Conservation (phyloP, 1,140 invertebrate species). For the Drosophila nebulosa region DNA sequence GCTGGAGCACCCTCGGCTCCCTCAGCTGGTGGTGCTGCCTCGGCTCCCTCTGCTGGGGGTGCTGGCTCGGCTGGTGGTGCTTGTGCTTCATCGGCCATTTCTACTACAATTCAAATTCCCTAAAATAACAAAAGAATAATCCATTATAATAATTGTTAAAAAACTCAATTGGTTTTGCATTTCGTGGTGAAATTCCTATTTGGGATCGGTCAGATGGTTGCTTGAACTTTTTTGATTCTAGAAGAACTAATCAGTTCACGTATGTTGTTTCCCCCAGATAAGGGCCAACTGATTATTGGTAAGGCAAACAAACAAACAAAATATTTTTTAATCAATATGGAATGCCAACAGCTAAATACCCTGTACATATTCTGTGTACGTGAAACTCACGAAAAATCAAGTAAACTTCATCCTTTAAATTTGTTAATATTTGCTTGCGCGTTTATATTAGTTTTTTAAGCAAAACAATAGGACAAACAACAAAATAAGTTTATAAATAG, state of each 20-base stretch:
- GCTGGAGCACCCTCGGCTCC: slow-evolving; percentile 61
- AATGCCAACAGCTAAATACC: neutral
- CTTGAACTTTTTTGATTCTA: neutral
- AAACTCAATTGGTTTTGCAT: slow-evolving; percentile 8
- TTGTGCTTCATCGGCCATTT: slow-evolving; percentile 81
- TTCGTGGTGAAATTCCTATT: slow-evolving; percentile 23
- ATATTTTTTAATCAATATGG: neutral
- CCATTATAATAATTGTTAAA: neutral
- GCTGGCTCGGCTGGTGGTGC: slow-evolving; percentile 73
- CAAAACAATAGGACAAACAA: neutral
- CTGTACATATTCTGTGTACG: neutral
- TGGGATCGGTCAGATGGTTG: neutral
- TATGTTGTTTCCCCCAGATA: neutral
- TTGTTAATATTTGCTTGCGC: neutral
- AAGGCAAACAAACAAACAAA: neutral
- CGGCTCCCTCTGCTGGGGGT: slow-evolving; percentile 61
- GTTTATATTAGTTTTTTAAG: neutral
- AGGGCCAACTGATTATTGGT: neutral
- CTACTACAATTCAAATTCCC: slow-evolving; percentile 68
- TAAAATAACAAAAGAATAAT: neutral
- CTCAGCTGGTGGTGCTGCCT: slow-evolving; percentile 68
- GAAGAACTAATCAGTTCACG: neutral
- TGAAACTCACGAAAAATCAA: too few relatives aligned
- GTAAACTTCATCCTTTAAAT: too few relatives aligned
- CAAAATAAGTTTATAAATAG: neutral